These are phyloP conservation scores for Taphrorychus bicolor DNA, from an alignment of 2,888 invertebrate genomes.

Conservation along the genomic window DNA sequence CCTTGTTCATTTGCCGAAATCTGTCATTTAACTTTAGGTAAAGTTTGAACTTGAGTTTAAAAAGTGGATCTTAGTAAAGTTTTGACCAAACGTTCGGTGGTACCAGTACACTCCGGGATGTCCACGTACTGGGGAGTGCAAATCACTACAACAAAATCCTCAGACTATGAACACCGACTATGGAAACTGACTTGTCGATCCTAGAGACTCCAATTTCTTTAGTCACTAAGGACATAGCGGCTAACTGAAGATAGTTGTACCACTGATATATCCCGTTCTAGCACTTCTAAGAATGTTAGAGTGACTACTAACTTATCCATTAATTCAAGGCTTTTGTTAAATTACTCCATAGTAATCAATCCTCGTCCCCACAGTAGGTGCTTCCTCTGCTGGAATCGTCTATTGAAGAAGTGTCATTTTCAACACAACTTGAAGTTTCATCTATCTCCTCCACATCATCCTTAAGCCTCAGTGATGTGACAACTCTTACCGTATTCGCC, in stretches of 20 bases:
- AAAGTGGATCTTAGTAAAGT: too few species aligned
- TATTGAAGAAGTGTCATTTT: background rate
- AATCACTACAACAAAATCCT: too few species aligned
- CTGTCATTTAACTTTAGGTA: too few species aligned
- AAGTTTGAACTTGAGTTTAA: too few species aligned
- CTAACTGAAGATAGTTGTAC: background rate
- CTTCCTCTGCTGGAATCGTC: background rate
- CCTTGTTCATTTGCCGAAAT: too few species aligned
- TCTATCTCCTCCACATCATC: background rate
- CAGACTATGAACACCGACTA: too few species aligned
- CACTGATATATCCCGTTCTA: background rate
- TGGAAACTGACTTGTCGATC: conserved; percentile 39
- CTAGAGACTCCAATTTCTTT: conserved; percentile 35
- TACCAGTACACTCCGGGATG: too few species aligned
- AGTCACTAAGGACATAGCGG: conserved; percentile 27
- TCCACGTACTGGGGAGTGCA: too few species aligned
- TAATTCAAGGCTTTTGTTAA: too few species aligned
- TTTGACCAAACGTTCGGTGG: too few species aligned
- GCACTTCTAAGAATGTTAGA: conserved; percentile 8
- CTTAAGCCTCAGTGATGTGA: background rate
- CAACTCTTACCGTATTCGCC: background rate
- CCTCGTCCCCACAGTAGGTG: background rate
- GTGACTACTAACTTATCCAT: conserved; percentile 10
- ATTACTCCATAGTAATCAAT: background rate
- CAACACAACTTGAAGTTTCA: background rate